phyloP scores from a whole-genome alignment of 2,888 invertebrate genomes.

The Drosophila neonasuta region DNA sequence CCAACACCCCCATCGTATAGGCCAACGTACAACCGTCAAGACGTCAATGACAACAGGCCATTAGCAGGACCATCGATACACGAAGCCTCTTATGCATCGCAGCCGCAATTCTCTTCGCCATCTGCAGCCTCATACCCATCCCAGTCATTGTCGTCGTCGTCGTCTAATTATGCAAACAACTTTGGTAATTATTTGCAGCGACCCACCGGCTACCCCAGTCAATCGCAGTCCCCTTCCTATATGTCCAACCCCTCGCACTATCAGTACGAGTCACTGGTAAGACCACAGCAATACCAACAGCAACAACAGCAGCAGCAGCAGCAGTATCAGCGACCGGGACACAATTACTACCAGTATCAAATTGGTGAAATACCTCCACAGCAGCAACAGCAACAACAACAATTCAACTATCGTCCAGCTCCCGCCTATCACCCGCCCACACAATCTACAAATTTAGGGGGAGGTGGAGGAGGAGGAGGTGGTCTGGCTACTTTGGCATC shows the following conservation, averaged over 20 bases:
- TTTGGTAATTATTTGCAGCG: constrained; percentile 80
- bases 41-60: constrained; percentile 60
- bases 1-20: constrained; percentile 36
- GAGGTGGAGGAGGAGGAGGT: constrained; percentile 35
- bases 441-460: constrained; percentile 12
- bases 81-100: constrained; percentile 30
- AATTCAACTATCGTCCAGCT: constrained; percentile 59
- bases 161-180: constrained; percentile 81
- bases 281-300: constrained; percentile 30
- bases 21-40: constrained; percentile 67
- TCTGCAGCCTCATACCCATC: constrained; percentile 17
- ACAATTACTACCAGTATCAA: constrained; percentile 79
- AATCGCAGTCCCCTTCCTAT: constrained; percentile 16
- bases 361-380: constrained; percentile 77
- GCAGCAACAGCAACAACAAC: constrained; percentile 40
- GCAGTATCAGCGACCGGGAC: constrained; percentile 55
- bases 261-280: constrained; percentile 45
- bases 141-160: constrained; percentile 12
- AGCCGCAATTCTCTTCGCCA: constrained; percentile 33
- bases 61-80: constrained; percentile 51
- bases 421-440: constrained; percentile 57
- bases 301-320: constrained; percentile 35
- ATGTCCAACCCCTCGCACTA: constrained; percentile 35
- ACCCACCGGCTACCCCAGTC: constrained; percentile 51
- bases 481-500: constrained; percentile 77